Base-by-base conservation (phyloP, 2,888 invertebrate species). In the Gasteruption jaculator region DNA sequence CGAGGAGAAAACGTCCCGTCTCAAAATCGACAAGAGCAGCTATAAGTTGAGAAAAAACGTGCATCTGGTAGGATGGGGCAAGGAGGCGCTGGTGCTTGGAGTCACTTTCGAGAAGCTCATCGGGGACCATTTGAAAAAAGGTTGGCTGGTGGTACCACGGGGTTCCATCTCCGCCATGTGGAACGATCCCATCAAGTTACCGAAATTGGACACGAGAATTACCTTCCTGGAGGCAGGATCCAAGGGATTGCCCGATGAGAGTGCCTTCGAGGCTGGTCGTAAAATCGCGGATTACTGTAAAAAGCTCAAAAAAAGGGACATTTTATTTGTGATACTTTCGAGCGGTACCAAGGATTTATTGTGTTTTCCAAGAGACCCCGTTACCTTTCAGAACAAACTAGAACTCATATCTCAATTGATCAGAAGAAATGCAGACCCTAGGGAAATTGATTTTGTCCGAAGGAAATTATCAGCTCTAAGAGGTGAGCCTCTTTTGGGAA, bases 301-400 rank as follows among this genome's bases (percentile, higher is more conserved):
- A 34, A 56, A 55, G 11, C 63, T 76, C 25, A 63, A 62, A 18
- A 60, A 68, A 29, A 54, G 63, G 15, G 78, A 81, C 53, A 53
- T 82, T 12, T 62, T 83, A 14, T 53, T 83, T 15, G 77, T 81
- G 3, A 68, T 82, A 19, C 75, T 83, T 10, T 69, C 71, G 61
- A 82, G 81, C 32, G 83, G 82, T 10, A 81, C 82, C 2, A 82
- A 83, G n/a, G 78, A 83, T 15, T 68, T 85, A 8, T 63, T 85
- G 4, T 76, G 80, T n/a, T 66, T 71, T 8, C 83, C 84, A 1
- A 63, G 65, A 15, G 70, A 73, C 7, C 74, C 75, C 0, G 62
- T 83, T 1, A 71, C 74, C 3, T 53, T 83, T 22, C 61, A 71
- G 8, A 79, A 82, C 37, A 79, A 81, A 59, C 52, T 71, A 24